phyloP scores from a whole-genome alignment of 2,888 invertebrate species.

The Axea sp. region DNA sequence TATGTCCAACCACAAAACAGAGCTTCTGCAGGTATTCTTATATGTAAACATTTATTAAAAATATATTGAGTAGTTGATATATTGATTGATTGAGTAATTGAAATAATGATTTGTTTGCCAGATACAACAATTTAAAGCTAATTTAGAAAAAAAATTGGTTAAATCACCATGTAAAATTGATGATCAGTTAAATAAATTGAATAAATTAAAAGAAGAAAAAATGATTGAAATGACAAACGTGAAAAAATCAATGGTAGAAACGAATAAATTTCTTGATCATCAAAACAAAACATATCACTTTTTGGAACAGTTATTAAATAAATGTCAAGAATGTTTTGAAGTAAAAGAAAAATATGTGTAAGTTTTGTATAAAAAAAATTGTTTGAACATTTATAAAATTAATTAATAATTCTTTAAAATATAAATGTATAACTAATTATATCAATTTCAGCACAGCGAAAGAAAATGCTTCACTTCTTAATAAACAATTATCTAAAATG shows the following conservation, averaged over 20 bases:
- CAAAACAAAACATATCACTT: not conserved
- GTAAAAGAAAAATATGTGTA: constrained; percentile 3
- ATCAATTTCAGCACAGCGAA: not conserved
- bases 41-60: no score
- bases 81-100: no score
- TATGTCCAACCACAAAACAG: not conserved
- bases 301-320: not conserved
- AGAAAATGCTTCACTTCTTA: not conserved
- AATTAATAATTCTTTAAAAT: not conserved
- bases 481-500: not conserved
- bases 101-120: not conserved
- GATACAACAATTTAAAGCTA: not conserved
- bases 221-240: not conserved
- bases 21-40: not conserved
- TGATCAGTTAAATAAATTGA: not conserved
- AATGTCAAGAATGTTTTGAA: not conserved
- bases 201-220: not conserved
- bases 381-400: no score
- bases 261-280: not conserved
- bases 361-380: no score
- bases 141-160: constrained; percentile 6
- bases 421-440: not conserved
- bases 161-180: constrained; percentile 3
- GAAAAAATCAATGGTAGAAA: not conserved
- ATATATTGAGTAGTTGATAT: no score